Base-by-base conservation (phyloP, 1,140 invertebrate genomes). In the Phymorhynchus buccinoides region DNA sequence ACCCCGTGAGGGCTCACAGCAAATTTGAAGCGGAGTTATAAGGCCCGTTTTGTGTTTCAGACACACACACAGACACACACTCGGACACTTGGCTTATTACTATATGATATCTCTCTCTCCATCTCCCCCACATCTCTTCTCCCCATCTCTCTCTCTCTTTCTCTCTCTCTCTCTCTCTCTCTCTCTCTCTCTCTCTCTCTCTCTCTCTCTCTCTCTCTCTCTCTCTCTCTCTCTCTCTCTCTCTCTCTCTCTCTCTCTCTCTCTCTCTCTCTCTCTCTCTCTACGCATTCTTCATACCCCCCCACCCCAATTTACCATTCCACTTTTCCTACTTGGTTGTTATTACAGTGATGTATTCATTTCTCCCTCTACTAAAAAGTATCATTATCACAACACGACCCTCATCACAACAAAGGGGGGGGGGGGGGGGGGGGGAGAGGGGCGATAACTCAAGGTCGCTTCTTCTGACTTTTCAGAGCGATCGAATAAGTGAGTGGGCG, bases 191-290 rank as follows among this genome's bases (percentile, higher is more conserved):
- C 30, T 78, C 75, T 78, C 1, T 78, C 66, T 78, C 30, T 77
- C 14, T 73, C 9, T 73, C 71, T 73, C 12, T 73, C 32, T 27
- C 12, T 56, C 52, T 56, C 7, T 68, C 66, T 78, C 3, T 78
- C 75, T 78, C 39, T 42, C 39, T 42, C 3, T 42, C 75, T 42
- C 39, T 42, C 75, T 42, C 39, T 42, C 39, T 42, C 39, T 42
- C 39, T 42, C 39, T 39, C 30, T 39, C 71, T 39, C 71, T 39
- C 71, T 39, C 71, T 16, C 66, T 16, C 66, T 16, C 66, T 16
- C 66, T 16, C 66, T n/a, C 73, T n/a, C 73, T n/a, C 73, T n/a
- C 73, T n/a, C 73, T n/a, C 73, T n/a, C 73, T 37, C 73, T 9
- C n/a, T n/a, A 18, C 18, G 18, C 9, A 30, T 14, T 32, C 9